These are phyloP conservation scores for Callipepla californica DNA, from an alignment of 2,113 vertebrate genomes.

Conservation along the genomic window DNA sequence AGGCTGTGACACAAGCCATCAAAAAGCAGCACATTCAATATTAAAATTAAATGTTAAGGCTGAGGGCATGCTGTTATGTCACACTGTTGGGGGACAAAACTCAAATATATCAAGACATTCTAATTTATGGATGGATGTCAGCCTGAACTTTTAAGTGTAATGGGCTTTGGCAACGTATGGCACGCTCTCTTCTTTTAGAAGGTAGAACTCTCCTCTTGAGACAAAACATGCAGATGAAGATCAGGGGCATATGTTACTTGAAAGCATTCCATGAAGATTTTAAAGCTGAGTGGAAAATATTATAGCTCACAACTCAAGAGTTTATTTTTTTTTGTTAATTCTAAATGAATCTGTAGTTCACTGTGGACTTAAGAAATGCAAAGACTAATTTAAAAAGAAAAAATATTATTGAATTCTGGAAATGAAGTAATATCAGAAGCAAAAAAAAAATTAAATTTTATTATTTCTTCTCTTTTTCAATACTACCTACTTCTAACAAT, in stretches of 20 bases:
- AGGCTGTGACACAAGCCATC: not conserved
- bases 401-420: not conserved
- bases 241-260: not conserved
- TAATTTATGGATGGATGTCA: not conserved
- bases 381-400: conserved; percentile 16
- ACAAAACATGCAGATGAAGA: not conserved
- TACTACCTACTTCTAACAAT: not conserved
- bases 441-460: not conserved
- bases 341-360: not conserved
- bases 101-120: not conserved
- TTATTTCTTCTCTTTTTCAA: not conserved
- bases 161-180: not conserved
- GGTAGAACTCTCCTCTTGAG: not conserved
- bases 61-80: not conserved
- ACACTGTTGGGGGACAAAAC: not conserved
- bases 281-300: not conserved
- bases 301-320: not conserved
- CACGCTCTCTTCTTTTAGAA: not conserved
- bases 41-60: not conserved
- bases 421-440: not conserved
- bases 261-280: not conserved
- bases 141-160: not conserved
- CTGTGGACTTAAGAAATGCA: not conserved
- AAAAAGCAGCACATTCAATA: not conserved
- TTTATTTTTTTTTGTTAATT: not conserved